These are phyloP conservation scores for Sinohyriopsis cumingii DNA, from an alignment of 2,888 invertebrate species.

Conservation along the genomic window DNA sequence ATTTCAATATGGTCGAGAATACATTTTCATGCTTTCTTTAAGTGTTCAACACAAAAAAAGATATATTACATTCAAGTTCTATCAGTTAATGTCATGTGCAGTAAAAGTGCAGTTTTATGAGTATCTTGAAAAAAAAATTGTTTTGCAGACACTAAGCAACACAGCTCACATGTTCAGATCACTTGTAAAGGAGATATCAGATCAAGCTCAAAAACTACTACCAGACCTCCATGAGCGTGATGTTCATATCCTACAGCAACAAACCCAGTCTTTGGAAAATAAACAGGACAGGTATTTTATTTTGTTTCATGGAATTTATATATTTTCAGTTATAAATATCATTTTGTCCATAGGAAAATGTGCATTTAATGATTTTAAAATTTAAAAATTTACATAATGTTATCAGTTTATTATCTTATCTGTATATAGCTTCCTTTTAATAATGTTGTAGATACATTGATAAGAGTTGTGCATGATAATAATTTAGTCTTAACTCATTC, in stretches of 20 bases:
- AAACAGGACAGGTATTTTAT: conserved; percentile 78
- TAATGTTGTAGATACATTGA: neutral
- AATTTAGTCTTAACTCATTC: too few relatives aligned
- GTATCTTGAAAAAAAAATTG: neutral
- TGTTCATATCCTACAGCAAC: conserved; percentile 86
- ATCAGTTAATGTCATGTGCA: too few relatives aligned
- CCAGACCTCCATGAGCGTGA: conserved; percentile 89
- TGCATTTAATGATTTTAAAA: too few relatives aligned
- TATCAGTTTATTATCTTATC: too few relatives aligned
- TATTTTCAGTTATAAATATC: neutral
- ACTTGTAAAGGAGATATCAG: conserved; percentile 78
- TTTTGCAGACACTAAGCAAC: conserved; percentile 51
- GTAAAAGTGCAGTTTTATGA: too few relatives aligned
- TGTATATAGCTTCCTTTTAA: neutral
- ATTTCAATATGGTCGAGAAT: too few relatives aligned
- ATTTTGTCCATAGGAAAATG: too few relatives aligned
- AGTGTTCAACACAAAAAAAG: too few relatives aligned
- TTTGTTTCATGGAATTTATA: neutral
- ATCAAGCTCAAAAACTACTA: conserved; percentile 85
- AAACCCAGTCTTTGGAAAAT: conserved; percentile 84
- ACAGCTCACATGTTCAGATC: conserved; percentile 56
- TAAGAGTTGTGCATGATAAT: too few relatives aligned
- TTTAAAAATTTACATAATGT: too few relatives aligned
- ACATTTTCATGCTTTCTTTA: too few relatives aligned
- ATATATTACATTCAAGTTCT: too few relatives aligned